phyloP scores from a whole-genome alignment of 2,113 vertebrate genomes.

The Leptocoma aspasia region DNA sequence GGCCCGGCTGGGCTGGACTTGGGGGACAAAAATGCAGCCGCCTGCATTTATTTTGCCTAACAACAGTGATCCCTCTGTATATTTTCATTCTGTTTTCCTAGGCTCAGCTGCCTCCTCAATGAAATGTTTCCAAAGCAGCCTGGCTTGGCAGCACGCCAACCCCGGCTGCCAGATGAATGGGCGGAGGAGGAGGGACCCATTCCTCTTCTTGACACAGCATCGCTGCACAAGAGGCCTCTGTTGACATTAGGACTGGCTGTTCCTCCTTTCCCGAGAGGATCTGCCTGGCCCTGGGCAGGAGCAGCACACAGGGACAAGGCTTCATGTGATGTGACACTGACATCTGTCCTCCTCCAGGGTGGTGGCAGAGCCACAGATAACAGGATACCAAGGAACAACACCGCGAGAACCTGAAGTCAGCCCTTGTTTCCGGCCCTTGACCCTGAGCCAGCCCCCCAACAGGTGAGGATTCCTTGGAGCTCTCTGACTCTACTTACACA shows the following conservation, averaged over 20 bases:
- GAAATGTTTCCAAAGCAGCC: conserved; percentile 68
- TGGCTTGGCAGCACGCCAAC: conserved; percentile 35
- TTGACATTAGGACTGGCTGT: conserved; percentile 62
- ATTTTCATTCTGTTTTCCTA: conserved; percentile 66
- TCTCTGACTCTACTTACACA: not conserved
- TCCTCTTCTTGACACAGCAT: conserved; percentile 65
- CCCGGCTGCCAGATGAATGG: conserved; percentile 58
- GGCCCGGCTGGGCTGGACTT: not conserved
- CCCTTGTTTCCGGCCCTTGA: not conserved
- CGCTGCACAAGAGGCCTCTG: conserved; percentile 63
- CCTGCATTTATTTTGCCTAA: conserved; percentile 52
- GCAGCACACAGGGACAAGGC: not conserved
- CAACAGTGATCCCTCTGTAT: conserved; percentile 61
- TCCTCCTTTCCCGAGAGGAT: not conserved
- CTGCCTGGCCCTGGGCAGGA: not conserved
- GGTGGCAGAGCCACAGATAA: not conserved
- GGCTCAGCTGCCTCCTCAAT: conserved; percentile 67
- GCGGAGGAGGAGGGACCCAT: conserved; percentile 60
- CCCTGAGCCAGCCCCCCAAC: not conserved
- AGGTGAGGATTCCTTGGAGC: not conserved
- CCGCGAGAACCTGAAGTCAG: not conserved
- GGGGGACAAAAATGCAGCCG: conserved; percentile 9
- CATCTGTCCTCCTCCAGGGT: not conserved
- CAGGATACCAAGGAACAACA: not conserved
- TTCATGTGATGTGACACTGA: not conserved